A percentile compares a stretch with the other conserved stretches of the same genome.
Conservation (phyloP, 2,113 vertebrate genomes). For the Pogona vitticeps region DNA sequence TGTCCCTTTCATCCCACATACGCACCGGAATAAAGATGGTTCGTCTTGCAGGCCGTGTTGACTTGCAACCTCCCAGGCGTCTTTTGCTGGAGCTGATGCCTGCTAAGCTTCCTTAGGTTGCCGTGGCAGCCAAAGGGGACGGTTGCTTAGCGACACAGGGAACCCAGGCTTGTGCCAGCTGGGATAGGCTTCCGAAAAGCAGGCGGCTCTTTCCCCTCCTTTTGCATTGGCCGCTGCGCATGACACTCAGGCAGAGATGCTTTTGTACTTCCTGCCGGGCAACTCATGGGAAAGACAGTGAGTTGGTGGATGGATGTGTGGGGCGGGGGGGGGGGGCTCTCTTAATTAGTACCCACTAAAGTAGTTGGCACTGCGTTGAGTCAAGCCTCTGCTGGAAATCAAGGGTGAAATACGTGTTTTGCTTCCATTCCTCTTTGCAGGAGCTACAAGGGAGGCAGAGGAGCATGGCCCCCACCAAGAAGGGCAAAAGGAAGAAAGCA, state of each 20-base stretch:
- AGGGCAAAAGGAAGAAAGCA: slow-evolving; percentile 54
- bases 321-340: not conserved
- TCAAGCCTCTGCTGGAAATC: too few relatives aligned
- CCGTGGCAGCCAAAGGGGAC: slow-evolving; percentile 7
- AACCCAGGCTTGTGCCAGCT: rapidly evolving
- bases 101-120: slow-evolving; percentile 18
- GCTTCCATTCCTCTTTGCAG: not conserved
- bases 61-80: not conserved
- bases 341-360: not conserved
- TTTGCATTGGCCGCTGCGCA: not conserved
- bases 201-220: not conserved
- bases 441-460: not conserved
- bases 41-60: not conserved
- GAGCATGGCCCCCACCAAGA: slow-evolving; percentile 75
- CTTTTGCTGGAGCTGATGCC: not conserved
- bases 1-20: not conserved
- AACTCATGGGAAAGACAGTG: not conserved
- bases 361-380: not conserved
- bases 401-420: not conserved
- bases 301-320: too few relatives aligned
- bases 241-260: not conserved
- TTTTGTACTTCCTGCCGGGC: not conserved
- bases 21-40: too few relatives aligned
- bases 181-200: not conserved
- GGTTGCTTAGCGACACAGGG: slow-evolving; percentile 10